Evolutionary conservation across 1,140 invertebrate genomes (phyloP).

Genomic region (Neoseiulus cucumeris): DNA sequence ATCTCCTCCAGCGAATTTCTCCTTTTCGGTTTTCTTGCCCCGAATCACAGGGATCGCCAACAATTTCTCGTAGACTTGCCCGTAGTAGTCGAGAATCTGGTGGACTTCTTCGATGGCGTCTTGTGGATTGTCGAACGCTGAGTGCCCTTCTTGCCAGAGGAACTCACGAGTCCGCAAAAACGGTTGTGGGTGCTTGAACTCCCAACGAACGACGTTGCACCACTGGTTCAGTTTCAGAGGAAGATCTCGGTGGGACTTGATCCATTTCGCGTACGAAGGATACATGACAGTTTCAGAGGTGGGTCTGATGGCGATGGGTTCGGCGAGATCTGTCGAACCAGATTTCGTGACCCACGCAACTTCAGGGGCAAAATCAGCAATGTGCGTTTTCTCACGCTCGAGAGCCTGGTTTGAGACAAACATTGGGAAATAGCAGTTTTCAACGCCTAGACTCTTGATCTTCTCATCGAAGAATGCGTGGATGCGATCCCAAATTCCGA

Average conservation of each 20-base stretch:
- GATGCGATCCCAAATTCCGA: slow-evolving; percentile 81
- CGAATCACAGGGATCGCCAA: slow-evolving; percentile 85
- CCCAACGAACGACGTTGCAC: slow-evolving; percentile 99
- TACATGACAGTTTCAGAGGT: slow-evolving; percentile 99
- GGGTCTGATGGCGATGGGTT: slow-evolving; percentile 90
- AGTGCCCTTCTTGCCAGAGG: slow-evolving; percentile 98
- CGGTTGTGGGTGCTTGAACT: slow-evolving; percentile 98
- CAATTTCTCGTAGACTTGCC: slow-evolving; percentile 68
- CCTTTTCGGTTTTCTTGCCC: slow-evolving; percentile 93
- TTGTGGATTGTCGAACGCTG: slow-evolving; percentile 58
- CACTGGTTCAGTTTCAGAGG: slow-evolving; percentile 93
- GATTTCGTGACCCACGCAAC: slow-evolving; percentile 97
- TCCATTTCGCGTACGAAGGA: slow-evolving; percentile 93
- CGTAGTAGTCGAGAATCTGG: slow-evolving; percentile 52
- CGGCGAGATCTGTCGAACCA: slow-evolving; percentile 75
- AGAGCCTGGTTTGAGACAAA: slow-evolving; percentile 77
- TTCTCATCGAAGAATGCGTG: slow-evolving; percentile 66
- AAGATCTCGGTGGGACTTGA: slow-evolving; percentile 90
- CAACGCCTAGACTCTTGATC: slow-evolving; percentile 80
- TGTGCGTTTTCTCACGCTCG: slow-evolving; percentile 88
- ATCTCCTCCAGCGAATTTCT: slow-evolving; percentile 96
- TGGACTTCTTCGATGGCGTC: slow-evolving; percentile 78
- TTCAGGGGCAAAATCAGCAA: slow-evolving; percentile 95
- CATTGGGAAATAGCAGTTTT: slow-evolving; percentile 96
- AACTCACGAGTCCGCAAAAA: slow-evolving; percentile 94